Conservation (phyloP, 2,113 vertebrate species). For the Cephalopholis sonnerati region DNA sequence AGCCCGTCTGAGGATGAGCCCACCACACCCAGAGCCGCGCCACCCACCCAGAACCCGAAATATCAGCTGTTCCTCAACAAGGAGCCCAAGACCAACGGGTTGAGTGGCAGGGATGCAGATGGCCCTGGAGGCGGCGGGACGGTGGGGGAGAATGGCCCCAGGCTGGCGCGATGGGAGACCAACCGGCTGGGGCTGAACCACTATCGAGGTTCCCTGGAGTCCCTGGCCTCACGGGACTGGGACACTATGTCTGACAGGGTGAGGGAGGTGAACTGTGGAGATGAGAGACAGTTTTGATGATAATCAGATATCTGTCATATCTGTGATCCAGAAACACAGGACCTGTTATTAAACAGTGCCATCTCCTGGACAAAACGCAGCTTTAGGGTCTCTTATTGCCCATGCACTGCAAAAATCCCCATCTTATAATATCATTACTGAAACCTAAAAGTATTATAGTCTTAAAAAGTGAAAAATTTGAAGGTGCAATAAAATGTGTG, state of each 20-base stretch:
- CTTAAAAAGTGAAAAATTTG: background rate
- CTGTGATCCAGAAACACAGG: background rate
- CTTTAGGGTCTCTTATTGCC: background rate
- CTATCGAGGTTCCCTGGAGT: conserved; percentile 82
- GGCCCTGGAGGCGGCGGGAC: conserved; percentile 47
- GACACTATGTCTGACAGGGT: conserved; percentile 82
- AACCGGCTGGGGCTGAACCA: conserved; percentile 61
- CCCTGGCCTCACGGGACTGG: conserved; percentile 78
- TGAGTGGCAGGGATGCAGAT: conserved; percentile 64
- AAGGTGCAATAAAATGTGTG: background rate
- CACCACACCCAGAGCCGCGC: conserved; percentile 25
- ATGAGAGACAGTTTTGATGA: conserved; percentile 6
- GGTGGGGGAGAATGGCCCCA: conserved; percentile 64
- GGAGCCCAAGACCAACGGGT: conserved; percentile 65
- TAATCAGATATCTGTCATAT: conserved; percentile 7
- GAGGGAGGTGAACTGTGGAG: conserved; percentile 30
- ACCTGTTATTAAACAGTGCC: conserved; percentile 54
- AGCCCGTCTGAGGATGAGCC: conserved; percentile 76
- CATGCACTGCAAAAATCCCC: background rate
- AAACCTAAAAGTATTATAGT: background rate
- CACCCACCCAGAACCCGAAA: conserved; percentile 69
- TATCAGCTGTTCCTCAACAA: conserved; percentile 83
- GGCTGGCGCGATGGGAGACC: conserved; percentile 67
- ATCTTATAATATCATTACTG: background rate
- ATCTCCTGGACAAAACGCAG: conserved; percentile 56